Percentiles rank a stretch among this genome's conserved stretches.
phyloP scores from a whole-genome alignment of 1,140 invertebrate species.

The Meloidogyne floridensis region DNA sequence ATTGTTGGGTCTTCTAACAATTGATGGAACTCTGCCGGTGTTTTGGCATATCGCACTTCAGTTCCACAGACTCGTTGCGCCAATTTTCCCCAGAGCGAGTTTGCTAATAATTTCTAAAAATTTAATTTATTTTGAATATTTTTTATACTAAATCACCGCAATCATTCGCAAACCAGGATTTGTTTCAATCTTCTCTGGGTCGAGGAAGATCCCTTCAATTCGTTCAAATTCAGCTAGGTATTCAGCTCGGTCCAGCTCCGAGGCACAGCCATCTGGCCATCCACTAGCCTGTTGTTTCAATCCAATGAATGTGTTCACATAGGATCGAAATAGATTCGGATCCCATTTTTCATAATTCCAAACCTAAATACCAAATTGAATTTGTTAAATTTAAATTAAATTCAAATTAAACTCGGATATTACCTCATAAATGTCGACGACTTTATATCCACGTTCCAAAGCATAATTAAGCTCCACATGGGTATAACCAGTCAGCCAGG shows the following conservation, averaged over 20 bases:
- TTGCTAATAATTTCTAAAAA: background rate
- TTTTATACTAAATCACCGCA: background rate
- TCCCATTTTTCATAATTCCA: background rate
- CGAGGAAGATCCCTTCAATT: conserved; percentile 30
- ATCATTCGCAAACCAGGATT: conserved; percentile 29
- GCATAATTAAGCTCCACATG: too few species aligned
- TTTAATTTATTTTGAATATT: too few species aligned
- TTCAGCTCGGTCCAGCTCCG: too few species aligned
- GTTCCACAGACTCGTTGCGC: conserved; percentile 16
- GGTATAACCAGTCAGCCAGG: too few species aligned
- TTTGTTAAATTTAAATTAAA: background rate
- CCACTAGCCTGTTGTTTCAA: background rate
- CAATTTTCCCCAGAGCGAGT: conserved; percentile 34
- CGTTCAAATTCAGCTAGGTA: too few species aligned
- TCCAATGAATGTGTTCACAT: background rate
- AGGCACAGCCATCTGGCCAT: background rate
- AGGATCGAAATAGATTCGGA: too few species aligned
- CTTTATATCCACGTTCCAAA: conserved; percentile 13
- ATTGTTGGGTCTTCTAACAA: background rate
- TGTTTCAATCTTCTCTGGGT: conserved; percentile 3
- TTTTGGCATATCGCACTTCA: conserved; percentile 9
- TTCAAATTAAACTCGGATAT: too few species aligned
- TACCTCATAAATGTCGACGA: conserved; percentile 30
- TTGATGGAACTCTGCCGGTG: conserved; percentile 11
- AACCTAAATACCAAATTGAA: background rate